phyloP scores from a whole-genome alignment of 2,797 vertebrate species.

The Phataginus tricuspis region DNA sequence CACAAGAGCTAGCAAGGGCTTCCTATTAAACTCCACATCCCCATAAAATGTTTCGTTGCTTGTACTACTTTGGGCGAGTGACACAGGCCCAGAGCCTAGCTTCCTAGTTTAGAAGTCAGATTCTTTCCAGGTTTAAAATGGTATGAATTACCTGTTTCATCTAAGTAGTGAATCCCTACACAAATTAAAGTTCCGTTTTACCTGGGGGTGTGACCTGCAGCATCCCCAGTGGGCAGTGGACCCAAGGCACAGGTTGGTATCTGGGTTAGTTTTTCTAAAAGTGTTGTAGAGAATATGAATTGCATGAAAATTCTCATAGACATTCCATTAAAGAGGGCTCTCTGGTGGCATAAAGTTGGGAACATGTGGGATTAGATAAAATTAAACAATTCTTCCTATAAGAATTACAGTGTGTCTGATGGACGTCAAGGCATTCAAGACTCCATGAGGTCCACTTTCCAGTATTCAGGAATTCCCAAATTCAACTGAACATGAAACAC shows the following conservation, averaged over 20 bases:
- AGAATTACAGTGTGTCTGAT: not conserved
- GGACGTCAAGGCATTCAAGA: not conserved
- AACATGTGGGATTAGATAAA: not conserved
- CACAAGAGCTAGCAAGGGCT: not conserved
- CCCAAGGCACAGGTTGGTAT: not conserved
- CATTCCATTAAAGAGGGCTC: not conserved
- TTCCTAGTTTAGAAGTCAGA: not conserved
- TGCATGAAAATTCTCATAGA: slow-evolving; percentile 4
- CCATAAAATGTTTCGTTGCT: slow-evolving; percentile 14
- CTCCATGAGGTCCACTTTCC: accelerated
- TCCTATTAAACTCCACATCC: slow-evolving; percentile 35
- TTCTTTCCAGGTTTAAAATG: not conserved
- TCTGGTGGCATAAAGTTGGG: not conserved
- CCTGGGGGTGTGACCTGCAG: accelerated
- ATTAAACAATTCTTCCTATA: not conserved
- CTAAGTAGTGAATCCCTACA: not conserved
- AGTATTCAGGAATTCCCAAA: not conserved
- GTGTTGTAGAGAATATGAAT: not conserved
- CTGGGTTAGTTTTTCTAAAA: slow-evolving; percentile 36
- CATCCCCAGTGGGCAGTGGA: not conserved
- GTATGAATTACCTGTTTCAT: not conserved
- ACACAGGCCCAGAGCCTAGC: not conserved
- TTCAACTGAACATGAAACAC: not conserved
- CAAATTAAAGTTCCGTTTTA: not conserved
- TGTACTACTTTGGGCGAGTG: not conserved